These are phyloP conservation scores for Speoplatyrhinus poulsoni DNA, from an alignment of 2,113 vertebrate species.

Conservation along the genomic window DNA sequence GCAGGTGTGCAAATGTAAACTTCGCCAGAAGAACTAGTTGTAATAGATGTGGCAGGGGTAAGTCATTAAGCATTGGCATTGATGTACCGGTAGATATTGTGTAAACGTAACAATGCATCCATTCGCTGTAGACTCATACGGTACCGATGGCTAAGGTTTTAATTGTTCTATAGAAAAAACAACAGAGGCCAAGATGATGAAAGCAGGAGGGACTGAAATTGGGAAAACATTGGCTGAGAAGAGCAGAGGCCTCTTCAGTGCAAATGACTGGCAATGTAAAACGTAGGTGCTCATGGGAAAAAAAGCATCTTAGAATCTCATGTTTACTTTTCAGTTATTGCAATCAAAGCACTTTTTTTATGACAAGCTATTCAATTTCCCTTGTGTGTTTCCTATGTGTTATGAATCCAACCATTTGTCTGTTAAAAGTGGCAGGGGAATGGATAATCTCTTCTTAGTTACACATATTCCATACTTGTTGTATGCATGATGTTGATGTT, in stretches of 20 bases:
- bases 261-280: conserved; percentile 99
- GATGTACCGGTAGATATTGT: not conserved
- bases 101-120: not conserved
- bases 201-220: conserved; percentile 97
- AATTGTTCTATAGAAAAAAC: conserved; percentile 85
- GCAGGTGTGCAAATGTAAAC: conserved; percentile 95
- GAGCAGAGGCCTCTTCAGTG: conserved; percentile 95
- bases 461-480: not conserved
- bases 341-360: not conserved
- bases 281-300: conserved; percentile 76
- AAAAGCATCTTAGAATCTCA: not conserved
- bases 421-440: too few relatives aligned
- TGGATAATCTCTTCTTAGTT: not conserved
- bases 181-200: conserved; percentile 99
- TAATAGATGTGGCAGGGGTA: conserved; percentile 92
- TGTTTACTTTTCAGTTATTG: not conserved
- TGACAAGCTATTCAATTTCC: too few relatives aligned
- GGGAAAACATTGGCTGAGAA: conserved; percentile 98
- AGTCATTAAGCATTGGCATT: conserved; percentile 24
- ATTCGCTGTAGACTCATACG: not conserved
- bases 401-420: too few relatives aligned
- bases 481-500: not conserved
- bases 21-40: conserved; percentile 97
- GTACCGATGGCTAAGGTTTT: not conserved
- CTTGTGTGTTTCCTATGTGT: too few relatives aligned